phyloP scores from a whole-genome alignment of 2,888 invertebrate species.

The Syritta pipiens region DNA sequence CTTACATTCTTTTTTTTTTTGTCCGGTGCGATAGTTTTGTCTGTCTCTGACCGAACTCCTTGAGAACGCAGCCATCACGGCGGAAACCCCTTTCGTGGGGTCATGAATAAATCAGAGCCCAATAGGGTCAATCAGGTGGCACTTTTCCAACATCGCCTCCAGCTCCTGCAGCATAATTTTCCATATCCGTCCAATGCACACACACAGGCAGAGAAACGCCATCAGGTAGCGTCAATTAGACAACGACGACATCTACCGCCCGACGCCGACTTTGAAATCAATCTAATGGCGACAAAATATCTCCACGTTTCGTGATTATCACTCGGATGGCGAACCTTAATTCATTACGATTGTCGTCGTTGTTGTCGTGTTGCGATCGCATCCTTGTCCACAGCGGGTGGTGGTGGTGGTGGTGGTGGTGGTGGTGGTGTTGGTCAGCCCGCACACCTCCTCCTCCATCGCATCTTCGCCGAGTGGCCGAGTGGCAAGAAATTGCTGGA shows the following conservation, averaged over 20 bases:
- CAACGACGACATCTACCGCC: slow-evolving; percentile 16
- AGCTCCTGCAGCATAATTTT: slow-evolving; percentile 32
- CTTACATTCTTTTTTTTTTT: slow-evolving; percentile 35
- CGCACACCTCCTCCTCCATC: too few relatives aligned
- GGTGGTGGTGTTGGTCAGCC: too few relatives aligned
- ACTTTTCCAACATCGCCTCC: slow-evolving; percentile 52
- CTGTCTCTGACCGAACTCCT: slow-evolving; percentile 8
- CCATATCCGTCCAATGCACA: slow-evolving; percentile 41
- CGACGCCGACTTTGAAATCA: slow-evolving; percentile 63
- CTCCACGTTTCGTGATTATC: slow-evolving; percentile 71
- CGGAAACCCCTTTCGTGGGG: slow-evolving; percentile 48
- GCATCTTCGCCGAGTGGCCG: too few relatives aligned
- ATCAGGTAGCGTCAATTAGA: slow-evolving; percentile 24
- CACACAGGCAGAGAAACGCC: too few relatives aligned
- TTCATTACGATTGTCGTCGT: slow-evolving; percentile 48
- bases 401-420: too few relatives aligned
- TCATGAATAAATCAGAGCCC: slow-evolving; percentile 60
- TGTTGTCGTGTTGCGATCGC: background rate
- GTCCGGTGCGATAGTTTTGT: slow-evolving; percentile 21
- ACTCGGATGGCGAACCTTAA: slow-evolving; percentile 66
- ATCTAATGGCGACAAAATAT: slow-evolving; percentile 72
- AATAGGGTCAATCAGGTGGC: slow-evolving; percentile 61
- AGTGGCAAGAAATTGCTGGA: slow-evolving; percentile 12
- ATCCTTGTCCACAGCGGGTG: slow-evolving; percentile 23
- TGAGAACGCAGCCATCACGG: slow-evolving; percentile 52